Evolutionary conservation across 2,113 vertebrate genomes (phyloP).

Genomic region (Phylloscopus trochiloides): DNA sequence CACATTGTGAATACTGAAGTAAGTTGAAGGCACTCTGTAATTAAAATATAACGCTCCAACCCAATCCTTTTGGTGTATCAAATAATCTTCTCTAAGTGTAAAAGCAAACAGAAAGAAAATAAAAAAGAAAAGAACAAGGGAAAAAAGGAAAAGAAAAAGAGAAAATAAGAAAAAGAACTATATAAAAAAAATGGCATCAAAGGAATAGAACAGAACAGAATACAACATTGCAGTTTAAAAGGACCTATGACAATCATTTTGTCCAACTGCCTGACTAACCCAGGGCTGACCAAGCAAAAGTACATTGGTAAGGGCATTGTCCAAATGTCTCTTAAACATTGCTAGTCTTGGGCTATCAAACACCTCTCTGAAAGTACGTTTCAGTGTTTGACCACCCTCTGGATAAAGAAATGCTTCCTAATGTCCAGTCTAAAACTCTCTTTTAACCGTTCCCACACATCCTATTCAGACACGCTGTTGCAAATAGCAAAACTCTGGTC

Average conservation of each 20-base stretch:
- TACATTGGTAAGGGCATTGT: neutral
- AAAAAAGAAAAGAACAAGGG: fast-evolving
- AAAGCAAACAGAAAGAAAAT: neutral
- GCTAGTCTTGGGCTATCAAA: neutral
- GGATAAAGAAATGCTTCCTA: neutral
- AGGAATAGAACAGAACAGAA: neutral
- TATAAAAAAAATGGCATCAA: neutral
- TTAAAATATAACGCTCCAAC: neutral
- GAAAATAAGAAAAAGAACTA: fast-evolving
- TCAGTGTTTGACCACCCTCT: neutral
- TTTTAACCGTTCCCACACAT: neutral
- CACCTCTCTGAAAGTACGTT: neutral
- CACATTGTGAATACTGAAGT: neutral
- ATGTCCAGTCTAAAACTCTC: neutral
- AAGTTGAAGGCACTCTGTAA: neutral
- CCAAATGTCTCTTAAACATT: neutral
- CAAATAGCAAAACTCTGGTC: neutral
- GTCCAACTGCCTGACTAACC: neutral
- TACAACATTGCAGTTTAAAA: neutral
- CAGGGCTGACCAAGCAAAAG: neutral
- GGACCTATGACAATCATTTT: neutral
- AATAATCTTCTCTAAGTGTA: neutral
- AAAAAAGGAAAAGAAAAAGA: fast-evolving
- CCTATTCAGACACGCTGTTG: neutral
- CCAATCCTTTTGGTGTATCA: neutral